Evolutionary conservation across 2,888 invertebrate species (phyloP).

Genomic region (Nomada ruficornis): DNA sequence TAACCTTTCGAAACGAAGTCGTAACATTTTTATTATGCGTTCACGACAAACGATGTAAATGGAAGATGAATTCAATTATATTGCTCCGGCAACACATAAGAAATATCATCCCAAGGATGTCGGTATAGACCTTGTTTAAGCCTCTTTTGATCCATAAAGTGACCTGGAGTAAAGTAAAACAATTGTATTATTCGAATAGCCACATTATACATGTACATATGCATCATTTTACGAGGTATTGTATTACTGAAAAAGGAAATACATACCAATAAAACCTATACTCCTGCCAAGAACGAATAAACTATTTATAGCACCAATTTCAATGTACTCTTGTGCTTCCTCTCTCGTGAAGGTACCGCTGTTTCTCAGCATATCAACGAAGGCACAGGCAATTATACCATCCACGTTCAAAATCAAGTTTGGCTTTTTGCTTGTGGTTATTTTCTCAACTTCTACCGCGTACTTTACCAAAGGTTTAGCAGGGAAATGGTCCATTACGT

Average conservation of each 20-base stretch:
- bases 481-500: slow-evolving; percentile 97
- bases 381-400: slow-evolving; percentile 98
- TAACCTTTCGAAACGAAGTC: slow-evolving; percentile 51
- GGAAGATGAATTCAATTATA: slow-evolving; percentile 83
- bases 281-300: slow-evolving; percentile 99
- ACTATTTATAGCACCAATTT: slow-evolving; percentile 99
- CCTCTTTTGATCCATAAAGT: slow-evolving; percentile 99
- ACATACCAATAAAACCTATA: slow-evolving; percentile 97
- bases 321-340: slow-evolving; percentile 98
- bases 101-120: slow-evolving; percentile 99
- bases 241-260: not conserved
- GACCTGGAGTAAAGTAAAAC: slow-evolving; percentile 86
- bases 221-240: not conserved
- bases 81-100: slow-evolving; percentile 92
- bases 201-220: not conserved
- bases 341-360: slow-evolving; percentile 98
- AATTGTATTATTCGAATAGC: not conserved
- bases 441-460: slow-evolving; percentile 98
- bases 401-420: slow-evolving; percentile 99
- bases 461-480: slow-evolving; percentile 97
- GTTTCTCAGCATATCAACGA: slow-evolving; percentile 97
- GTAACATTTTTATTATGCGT: slow-evolving; percentile 65
- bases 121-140: slow-evolving; percentile 99
- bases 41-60: slow-evolving; percentile 65
- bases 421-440: slow-evolving; percentile 99